Percentiles rank a stretch among this genome's conserved stretches.
phyloP scores from a whole-genome alignment of 2,113 vertebrate species.

The Gasterosteus aculeatus region DNA sequence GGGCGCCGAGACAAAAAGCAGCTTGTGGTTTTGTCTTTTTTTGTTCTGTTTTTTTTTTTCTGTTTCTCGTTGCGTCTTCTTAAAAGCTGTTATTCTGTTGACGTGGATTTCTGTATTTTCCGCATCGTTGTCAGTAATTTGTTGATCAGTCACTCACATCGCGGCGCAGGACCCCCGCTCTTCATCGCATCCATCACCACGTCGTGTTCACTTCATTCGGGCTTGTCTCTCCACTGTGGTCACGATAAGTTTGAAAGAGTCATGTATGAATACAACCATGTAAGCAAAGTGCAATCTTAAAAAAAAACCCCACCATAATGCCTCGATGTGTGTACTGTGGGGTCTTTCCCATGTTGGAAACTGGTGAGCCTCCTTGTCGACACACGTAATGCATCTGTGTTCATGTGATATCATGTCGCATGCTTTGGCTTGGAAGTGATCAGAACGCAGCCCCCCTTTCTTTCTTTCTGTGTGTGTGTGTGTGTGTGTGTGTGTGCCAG shows the following conservation, averaged over 20 bases:
- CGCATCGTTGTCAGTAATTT: conserved; percentile 75
- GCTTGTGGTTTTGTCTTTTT: conserved; percentile 66
- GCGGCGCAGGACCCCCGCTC: conserved; percentile 51
- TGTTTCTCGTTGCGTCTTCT: conserved; percentile 60
- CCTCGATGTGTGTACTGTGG: conserved; percentile 65
- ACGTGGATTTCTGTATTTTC: conserved; percentile 71
- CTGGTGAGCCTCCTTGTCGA: conserved; percentile 64
- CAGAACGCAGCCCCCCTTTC: conserved; percentile 68
- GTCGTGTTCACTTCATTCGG: conserved; percentile 65
- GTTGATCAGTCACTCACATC: conserved; percentile 68
- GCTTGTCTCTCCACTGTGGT: conserved; percentile 75
- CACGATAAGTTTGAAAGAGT: conserved; percentile 61
- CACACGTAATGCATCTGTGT: conserved; percentile 79
- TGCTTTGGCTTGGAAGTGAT: conserved; percentile 76
- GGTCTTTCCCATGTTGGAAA: conserved; percentile 60
- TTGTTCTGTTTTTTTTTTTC: not conserved
- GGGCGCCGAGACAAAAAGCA: conserved; percentile 64
- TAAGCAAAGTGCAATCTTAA: conserved; percentile 57
- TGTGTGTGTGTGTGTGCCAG: conserved; percentile 26
- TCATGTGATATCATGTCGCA: conserved; percentile 79
- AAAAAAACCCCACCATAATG: conserved; percentile 60
- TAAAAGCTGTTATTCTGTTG: conserved; percentile 67
- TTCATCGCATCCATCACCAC: conserved; percentile 61
- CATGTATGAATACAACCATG: conserved; percentile 62
- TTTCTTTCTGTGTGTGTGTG: conserved; percentile 43